Evolutionary conservation across 2,113 vertebrate species (phyloP), one percentile per base, ranked within the genome.

Genomic region (Mus spicilegus): DNA sequence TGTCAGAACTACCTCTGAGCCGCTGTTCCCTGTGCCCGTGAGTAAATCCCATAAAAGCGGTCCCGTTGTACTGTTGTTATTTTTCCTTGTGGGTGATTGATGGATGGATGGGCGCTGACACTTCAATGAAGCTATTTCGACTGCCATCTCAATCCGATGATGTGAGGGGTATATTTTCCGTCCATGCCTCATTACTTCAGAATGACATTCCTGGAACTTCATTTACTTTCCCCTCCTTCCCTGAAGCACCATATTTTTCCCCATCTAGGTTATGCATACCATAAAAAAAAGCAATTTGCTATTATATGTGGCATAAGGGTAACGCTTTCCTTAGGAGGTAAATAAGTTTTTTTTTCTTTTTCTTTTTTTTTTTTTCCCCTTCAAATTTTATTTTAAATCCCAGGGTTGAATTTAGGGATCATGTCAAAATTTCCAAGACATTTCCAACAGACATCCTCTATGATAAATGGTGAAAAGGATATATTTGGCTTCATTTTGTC

Each of bases 81-180:
- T 99, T 99, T 99, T 99, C 99, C 99, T 99, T 98, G 99, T 99
- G 99, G 99, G 99, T 99, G 99, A 99, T 99, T 99, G 99, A 99
- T 99, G 99, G 99, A 99, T 99, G 99, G 99, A 99, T 99, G 99
- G 99, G 99, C 98, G 99, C 99, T 99, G 99, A 99, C 99, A 99
- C 99, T 99, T 99, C 99, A 99, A 99, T 99, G 99, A 99, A 99
- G 99, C 99, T 99, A 99, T 99, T 99, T 99, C 99, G 99, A 99
- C 99, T 99, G 99, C 99, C 99, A 99, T 99, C 99, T 99, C 99
- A 99, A 99, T 99, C 99, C 99, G 99, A 99, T 99, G 99, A 99
- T 99, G 99, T 99, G 99, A 99, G 98, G 99, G 99, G 99, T 99
- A 99, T 99, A 99, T 99, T 99, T 99, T 99, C 99, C 99, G 99